Conservation (phyloP, 2,888 invertebrate species). For the Cosmorhoe ocellata region DNA sequence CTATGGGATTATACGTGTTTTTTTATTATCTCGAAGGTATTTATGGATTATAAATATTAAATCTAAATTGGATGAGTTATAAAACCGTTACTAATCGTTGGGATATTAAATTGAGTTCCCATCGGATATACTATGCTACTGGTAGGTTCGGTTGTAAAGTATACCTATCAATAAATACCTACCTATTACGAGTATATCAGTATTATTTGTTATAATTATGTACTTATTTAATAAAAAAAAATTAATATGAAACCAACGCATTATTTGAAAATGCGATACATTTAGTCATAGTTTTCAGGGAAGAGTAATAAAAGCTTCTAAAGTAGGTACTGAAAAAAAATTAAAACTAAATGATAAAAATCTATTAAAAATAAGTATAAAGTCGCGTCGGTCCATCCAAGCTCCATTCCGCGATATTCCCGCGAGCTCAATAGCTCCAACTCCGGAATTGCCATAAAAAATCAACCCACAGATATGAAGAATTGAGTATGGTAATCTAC, state of each 20-base stretch:
- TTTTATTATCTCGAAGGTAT: conserved; percentile 34
- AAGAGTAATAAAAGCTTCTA: too few relatives aligned
- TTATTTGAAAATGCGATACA: too few relatives aligned
- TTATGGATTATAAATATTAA: conserved; percentile 47
- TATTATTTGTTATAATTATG: too few relatives aligned
- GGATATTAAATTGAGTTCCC: conserved; percentile 27
- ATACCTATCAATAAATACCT: neutral
- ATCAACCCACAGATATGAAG: conserved; percentile 67
- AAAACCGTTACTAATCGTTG: conserved; percentile 42
- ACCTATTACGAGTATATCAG: too few relatives aligned
- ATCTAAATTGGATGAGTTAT: conserved; percentile 41
- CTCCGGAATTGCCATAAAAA: conserved; percentile 69
- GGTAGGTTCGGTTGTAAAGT: neutral
- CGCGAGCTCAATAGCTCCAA: conserved; percentile 42
- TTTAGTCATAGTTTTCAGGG: too few relatives aligned
- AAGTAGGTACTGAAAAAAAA: too few relatives aligned
- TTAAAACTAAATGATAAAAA: too few relatives aligned
- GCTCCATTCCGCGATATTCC: conserved; percentile 50
- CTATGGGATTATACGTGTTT: conserved; percentile 13
- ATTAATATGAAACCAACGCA: too few relatives aligned
- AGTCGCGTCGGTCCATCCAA: conserved; percentile 35
- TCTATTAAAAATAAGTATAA: conserved; percentile 1
- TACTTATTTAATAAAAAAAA: too few relatives aligned
- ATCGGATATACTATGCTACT: conserved; percentile 6
- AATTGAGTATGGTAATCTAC: conserved; percentile 67